These are phyloP conservation scores for Dendrophyllia cribrosa DNA, from an alignment of 64 coral and sea anemone genomes.

Conservation along the genomic window DNA sequence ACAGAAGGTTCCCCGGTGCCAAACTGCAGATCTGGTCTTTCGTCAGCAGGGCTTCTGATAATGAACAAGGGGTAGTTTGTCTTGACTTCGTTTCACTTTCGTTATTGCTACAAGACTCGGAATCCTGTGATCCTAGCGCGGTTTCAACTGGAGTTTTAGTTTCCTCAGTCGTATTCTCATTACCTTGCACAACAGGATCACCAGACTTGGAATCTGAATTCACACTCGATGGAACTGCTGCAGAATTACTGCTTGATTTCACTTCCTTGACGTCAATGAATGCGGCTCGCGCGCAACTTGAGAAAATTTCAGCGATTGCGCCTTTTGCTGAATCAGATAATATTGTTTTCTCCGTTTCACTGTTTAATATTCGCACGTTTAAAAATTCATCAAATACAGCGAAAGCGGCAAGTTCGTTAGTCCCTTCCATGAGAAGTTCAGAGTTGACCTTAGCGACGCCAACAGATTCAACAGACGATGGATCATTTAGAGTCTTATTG, in stretches of 20 bases:
- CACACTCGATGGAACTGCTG: neutral
- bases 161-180: neutral
- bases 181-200: neutral
- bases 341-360: neutral
- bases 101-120: neutral
- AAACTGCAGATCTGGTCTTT: slow-evolving; percentile 77
- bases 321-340: slow-evolving; percentile 43
- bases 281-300: slow-evolving; percentile 45
- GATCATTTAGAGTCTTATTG: slow-evolving; percentile 67
- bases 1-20: slow-evolving; percentile 65
- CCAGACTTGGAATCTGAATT: neutral
- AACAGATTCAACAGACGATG: slow-evolving; percentile 21
- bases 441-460: slow-evolving; percentile 84
- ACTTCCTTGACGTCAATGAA: neutral
- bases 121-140: neutral
- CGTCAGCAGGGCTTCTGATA: slow-evolving; percentile 19
- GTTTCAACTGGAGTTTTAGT: neutral
- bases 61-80: neutral
- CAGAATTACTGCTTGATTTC: neutral
- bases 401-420: slow-evolving; percentile 88
- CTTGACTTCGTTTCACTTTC: neutral
- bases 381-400: slow-evolving; percentile 84
- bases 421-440: slow-evolving; percentile 89
- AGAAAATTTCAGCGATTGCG: slow-evolving; percentile 77
- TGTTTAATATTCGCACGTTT: slow-evolving; percentile 42